Conservation (phyloP, 2,797 vertebrate species). For the Centroberyx gerrardi region DNA sequence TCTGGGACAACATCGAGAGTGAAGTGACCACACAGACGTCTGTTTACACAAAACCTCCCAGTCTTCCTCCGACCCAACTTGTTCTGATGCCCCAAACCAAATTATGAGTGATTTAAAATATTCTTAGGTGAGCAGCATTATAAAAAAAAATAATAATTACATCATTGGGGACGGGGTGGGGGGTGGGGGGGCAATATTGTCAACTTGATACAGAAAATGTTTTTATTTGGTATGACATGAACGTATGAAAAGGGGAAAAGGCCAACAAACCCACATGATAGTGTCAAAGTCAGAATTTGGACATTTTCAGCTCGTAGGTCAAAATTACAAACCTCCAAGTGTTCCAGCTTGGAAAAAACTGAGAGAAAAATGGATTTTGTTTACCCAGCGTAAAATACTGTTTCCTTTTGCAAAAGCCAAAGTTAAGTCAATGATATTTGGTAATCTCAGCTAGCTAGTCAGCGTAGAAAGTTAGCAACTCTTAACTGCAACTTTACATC, state of each 20-base stretch:
- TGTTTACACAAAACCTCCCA: slow-evolving; percentile 6
- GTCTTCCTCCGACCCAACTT: background rate
- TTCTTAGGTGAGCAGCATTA: slow-evolving; percentile 59
- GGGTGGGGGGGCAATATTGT: too few relatives aligned
- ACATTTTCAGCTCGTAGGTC: too few relatives aligned
- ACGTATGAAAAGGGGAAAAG: background rate
- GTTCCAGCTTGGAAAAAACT: background rate
- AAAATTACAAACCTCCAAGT: background rate
- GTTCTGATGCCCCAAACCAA: background rate
- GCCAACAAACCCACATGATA: background rate
- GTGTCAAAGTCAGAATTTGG: background rate
- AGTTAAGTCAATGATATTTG: too few relatives aligned
- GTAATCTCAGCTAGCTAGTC: too few relatives aligned
- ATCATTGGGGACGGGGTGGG: too few relatives aligned
- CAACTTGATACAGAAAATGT: background rate
- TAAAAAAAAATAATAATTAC: slow-evolving; percentile 34
- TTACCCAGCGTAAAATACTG: too few relatives aligned
- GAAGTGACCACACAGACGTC: background rate
- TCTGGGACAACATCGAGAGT: slow-evolving; percentile 8
- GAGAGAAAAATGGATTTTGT: slow-evolving; percentile 1
- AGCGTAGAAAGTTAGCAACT: too few relatives aligned
- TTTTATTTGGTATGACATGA: slow-evolving; percentile 20
- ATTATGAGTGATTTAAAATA: slow-evolving; percentile 5
- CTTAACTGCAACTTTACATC: too few relatives aligned
- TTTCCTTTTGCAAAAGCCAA: too few relatives aligned